Evolutionary conservation across 1,140 invertebrate genomes (phyloP), one percentile per base, ranked within the genome.

Genomic region (Pristionchus pacificus): DNA sequence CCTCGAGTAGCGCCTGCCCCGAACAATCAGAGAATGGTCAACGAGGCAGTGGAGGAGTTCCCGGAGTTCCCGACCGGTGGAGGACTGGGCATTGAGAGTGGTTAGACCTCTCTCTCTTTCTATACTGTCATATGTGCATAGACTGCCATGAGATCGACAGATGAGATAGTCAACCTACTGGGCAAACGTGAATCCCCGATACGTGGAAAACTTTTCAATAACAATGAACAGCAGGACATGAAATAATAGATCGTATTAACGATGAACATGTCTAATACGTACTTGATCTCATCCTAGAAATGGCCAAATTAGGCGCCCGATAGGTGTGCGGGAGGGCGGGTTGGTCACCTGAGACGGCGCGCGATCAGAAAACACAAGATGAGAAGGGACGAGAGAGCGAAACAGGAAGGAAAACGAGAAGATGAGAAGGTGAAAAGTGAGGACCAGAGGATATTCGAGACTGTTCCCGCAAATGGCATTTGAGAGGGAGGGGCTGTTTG

Each of bases 51-150:
- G 0, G 71, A 73, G 64, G 66, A 68, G 24, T 73, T 73, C 38
- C 71, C 71, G 0, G 71, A 73, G 15, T 73, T 73, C 25, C 71
- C 71, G 1, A 38, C 57, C 28, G 28, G 49, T 63, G 0, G 66
- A 68, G 3, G 55, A 68, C 25, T 60, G 65, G 67, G 63, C 19
- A 65, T 10, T 6, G 13, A 19, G 2, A 1, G 10, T 14, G 29
- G 29, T 61, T 27, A 57, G 24, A 57, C 55, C 19, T 19, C 55
- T 57, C 55, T n/a, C n/a, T n/a, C n/a, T n/a, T n/a, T n/a, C n/a
- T n/a, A n/a, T n/a, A 57, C 55, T 57, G 55, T 57, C 19, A 57
- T 19, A 19, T 57, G 19, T 24, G 0, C 55, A 24, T 25, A 65
- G 13, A 19, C 14, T 58, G 28, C 25, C 13, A 14, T 65, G 28